Evolutionary conservation across 53 echinoderm and acorn worm species (phyloP).

Genomic region (Mesocentrotus franciscanus): DNA sequence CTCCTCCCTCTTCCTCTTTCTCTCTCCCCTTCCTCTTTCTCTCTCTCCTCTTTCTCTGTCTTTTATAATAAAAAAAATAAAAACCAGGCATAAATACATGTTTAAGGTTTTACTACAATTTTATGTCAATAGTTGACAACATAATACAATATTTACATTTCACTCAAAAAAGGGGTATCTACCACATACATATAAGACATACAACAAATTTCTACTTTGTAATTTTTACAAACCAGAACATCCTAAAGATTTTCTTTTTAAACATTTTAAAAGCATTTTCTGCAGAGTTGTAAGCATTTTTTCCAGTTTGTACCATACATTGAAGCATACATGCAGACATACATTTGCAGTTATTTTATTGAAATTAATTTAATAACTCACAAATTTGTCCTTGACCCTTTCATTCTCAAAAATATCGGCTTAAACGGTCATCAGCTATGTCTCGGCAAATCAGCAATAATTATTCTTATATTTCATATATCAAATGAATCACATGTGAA

Average conservation of each 20-base stretch:
- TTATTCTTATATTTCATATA: no score
- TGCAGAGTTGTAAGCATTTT: not conserved
- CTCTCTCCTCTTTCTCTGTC: not conserved
- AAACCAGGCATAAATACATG: not conserved
- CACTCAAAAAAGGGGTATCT: not conserved
- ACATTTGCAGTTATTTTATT: not conserved
- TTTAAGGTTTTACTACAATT: slow-evolving; percentile 3
- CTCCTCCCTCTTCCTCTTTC: not conserved
- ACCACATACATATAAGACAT: not conserved
- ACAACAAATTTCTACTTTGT: no score
- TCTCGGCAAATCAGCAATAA: no score
- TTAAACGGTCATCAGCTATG: no score
- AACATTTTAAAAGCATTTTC: not conserved
- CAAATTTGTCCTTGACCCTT: no score
- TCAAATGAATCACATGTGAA: no score
- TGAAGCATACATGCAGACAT: not conserved
- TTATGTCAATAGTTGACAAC: slow-evolving; percentile 20
- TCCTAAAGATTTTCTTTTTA: not conserved
- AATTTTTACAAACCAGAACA: not conserved
- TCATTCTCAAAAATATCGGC: no score
- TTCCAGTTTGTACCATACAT: not conserved
- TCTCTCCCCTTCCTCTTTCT: not conserved
- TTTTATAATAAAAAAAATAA: not conserved
- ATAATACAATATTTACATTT: not conserved
- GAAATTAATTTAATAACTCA: not conserved